These are phyloP conservation scores for Amitus sp. DNA, from an alignment of 2,888 invertebrate species.

Conservation along the genomic window DNA sequence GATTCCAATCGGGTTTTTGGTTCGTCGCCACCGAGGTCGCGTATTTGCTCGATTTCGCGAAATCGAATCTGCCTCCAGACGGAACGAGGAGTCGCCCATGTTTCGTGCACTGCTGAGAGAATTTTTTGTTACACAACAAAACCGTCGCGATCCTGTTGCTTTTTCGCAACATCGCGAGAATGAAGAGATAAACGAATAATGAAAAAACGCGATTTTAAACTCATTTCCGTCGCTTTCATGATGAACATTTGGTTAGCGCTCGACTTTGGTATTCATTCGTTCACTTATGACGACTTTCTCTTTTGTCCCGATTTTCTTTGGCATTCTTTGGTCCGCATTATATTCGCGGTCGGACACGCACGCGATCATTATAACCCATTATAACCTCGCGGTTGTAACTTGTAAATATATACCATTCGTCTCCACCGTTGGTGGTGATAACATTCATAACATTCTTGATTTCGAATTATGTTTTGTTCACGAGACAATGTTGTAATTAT, in stretches of 20 bases:
- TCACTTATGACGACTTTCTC: constrained; percentile 58
- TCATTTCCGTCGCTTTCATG: constrained; percentile 15
- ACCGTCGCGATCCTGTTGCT: constrained; percentile 41
- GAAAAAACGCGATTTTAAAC: neutral
- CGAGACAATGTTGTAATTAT: no score
- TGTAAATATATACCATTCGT: no score
- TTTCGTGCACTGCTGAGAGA: constrained; percentile 21
- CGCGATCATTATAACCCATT: neutral
- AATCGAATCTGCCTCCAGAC: constrained; percentile 17
- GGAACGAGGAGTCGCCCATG: constrained; percentile 27
- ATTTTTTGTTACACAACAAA: constrained; percentile 46
- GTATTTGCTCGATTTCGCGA: constrained; percentile 36
- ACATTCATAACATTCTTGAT: no score
- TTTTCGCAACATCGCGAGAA: constrained; percentile 47
- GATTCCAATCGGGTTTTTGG: constrained; percentile 92
- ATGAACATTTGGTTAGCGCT: constrained; percentile 37
- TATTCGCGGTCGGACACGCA: neutral
- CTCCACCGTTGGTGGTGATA: no score
- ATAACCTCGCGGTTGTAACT: no score
- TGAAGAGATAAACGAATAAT: no score
- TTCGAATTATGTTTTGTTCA: no score
- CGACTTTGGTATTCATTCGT: constrained; percentile 33
- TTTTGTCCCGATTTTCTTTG: constrained; percentile 60
- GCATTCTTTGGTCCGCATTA: no score
- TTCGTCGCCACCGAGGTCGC: constrained; percentile 61